phyloP scores from a whole-genome alignment of 1,140 invertebrate species.

The Oryctes rhinoceros region DNA sequence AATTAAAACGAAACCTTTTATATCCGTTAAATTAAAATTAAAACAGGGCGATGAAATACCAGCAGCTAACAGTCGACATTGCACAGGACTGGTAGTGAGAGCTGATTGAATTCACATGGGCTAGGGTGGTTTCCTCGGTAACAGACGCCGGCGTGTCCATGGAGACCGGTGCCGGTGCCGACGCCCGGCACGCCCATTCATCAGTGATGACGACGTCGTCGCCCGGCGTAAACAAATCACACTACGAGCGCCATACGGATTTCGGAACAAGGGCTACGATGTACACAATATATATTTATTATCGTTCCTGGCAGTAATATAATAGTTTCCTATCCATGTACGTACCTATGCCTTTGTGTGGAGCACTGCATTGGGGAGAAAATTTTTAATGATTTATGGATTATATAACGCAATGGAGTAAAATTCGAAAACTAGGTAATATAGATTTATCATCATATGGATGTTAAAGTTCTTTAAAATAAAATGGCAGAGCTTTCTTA shows the following conservation, averaged over 20 bases:
- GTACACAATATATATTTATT: slow-evolving; percentile 8
- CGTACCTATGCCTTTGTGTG: neutral
- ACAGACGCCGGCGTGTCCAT: slow-evolving; percentile 54
- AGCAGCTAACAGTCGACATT: neutral
- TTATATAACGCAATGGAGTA: neutral
- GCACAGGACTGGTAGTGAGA: slow-evolving; percentile 2
- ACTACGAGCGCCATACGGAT: neutral
- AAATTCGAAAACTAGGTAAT: neutral
- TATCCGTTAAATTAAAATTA: slow-evolving; percentile 1
- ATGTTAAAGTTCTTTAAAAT: neutral
- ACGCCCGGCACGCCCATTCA: slow-evolving; percentile 53
- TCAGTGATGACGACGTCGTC: slow-evolving; percentile 38
- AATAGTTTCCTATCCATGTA: slow-evolving; percentile 8
- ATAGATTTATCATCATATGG: neutral
- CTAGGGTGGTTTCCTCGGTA: slow-evolving; percentile 51
- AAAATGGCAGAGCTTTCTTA: neutral
- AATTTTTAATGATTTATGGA: slow-evolving; percentile 18
- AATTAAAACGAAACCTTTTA: slow-evolving; percentile 3
- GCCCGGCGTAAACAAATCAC: slow-evolving; percentile 33
- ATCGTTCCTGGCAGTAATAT: slow-evolving; percentile 24
- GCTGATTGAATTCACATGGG: slow-evolving; percentile 50
- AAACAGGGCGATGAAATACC: neutral
- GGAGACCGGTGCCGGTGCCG: slow-evolving; percentile 51
- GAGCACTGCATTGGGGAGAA: neutral
- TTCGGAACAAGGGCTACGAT: neutral